Evolutionary conservation across 2,113 vertebrate species (phyloP).

Genomic region (Thymallus thymallus): DNA sequence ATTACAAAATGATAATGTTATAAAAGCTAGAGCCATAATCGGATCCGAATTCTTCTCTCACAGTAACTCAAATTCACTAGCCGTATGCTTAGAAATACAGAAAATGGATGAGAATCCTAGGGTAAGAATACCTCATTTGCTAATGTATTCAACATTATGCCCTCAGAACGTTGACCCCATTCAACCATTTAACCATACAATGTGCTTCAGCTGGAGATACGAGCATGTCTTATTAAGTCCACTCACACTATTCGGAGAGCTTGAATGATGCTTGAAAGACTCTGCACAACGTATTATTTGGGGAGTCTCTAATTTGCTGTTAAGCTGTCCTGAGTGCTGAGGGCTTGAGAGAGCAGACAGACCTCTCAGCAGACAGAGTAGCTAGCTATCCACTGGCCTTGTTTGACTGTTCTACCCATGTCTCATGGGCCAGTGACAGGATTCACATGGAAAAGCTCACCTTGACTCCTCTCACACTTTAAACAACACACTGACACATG

Average conservation of each 20-base stretch:
- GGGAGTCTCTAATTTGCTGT: conserved; percentile 5
- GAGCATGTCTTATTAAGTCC: not conserved
- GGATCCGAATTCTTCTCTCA: not conserved
- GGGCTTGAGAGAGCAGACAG: not conserved
- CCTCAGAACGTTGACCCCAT: not conserved
- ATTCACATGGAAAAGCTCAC: conserved; percentile 8
- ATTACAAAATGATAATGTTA: not conserved
- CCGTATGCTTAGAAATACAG: not conserved
- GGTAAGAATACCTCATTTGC: not conserved
- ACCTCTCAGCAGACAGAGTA: not conserved
- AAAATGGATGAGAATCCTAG: too few species aligned
- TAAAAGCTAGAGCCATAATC: not conserved
- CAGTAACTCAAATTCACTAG: not conserved
- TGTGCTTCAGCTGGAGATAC: not conserved
- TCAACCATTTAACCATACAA: conserved; percentile 2
- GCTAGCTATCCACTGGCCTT: not conserved
- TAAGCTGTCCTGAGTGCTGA: not conserved
- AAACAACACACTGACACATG: conserved; percentile 13
- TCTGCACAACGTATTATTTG: not conserved
- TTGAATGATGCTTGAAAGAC: not conserved
- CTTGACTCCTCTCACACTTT: conserved; percentile 7
- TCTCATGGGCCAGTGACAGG: not conserved
- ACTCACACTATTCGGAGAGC: conserved; percentile 4
- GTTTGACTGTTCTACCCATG: not conserved
- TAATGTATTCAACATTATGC: not conserved